Evolutionary conservation across 2,888 invertebrate genomes (phyloP), one percentile per base, ranked within the genome.

Genomic region (Tenthredo distinguenda): DNA sequence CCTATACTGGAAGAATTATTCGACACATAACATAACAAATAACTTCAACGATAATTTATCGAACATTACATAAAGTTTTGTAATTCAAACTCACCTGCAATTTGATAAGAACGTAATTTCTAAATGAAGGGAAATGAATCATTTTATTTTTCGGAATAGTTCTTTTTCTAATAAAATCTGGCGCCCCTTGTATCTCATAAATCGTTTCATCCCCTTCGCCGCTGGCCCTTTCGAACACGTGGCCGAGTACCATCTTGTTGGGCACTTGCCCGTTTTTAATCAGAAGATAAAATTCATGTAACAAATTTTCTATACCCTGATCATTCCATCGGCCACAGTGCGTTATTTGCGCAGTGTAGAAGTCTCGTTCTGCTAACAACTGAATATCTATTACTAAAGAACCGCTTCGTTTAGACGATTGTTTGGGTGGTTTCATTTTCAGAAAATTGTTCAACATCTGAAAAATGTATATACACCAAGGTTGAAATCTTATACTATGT

Each of bases 1-100:
- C 85, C 87, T 88, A 72, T 88, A 84, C 92, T 92, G 86, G n/a
- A 89, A 90, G 81, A 21, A 85, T 84, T 18, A 74, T 72, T 15
- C 18, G 12, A 81, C 12, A n/a, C 40, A 40, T 47, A 40, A 26
- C 40, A 74, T 6, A 47, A 5, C 74, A 21, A 58, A 58, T 62
- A 37, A 37, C 4, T 37, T 12, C 2, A n/a, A 10, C 18, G 37
- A n/a, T 58, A 55, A 31, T 3, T 77, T 34, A 3, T n/a, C 7
- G n/a, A 77, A 18, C 15, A 31, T 31, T 4, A 65, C 34, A 55
- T 18, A 2, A 55, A 47, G 26, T n/a, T 18, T 1, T 18, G 47
- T 58, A 21, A 81, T 50, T 68, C 40, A 62, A 65, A 77, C 40
- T 72, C 86, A 90, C 90, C 86, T 87, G 76, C 21, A 88, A 84